A percentile compares a stretch with the other conserved stretches of the same genome.
phyloP scores from a whole-genome alignment of 2,888 invertebrate genomes.

The Unio delphinus region DNA sequence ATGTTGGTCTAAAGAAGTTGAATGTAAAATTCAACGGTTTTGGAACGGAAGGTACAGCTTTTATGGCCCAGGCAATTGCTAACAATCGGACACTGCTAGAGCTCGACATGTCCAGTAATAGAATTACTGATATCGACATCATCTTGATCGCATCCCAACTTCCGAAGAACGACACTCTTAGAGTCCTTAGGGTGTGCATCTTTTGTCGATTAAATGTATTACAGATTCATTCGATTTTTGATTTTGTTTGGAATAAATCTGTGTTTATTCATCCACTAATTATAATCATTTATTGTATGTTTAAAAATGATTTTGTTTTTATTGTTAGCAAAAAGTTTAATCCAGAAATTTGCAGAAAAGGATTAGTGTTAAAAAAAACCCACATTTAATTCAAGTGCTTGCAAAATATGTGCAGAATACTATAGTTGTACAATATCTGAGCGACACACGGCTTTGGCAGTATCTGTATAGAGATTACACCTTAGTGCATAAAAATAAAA shows the following conservation, averaged over 20 bases:
- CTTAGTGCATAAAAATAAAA: too few species aligned
- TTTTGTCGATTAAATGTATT: not conserved
- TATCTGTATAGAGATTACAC: too few species aligned
- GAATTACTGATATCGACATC: constrained; percentile 50
- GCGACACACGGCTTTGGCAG: too few species aligned
- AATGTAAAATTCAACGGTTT: constrained; percentile 59
- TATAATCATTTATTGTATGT: too few species aligned
- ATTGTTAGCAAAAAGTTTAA: too few species aligned
- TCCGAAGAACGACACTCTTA: constrained; percentile 41
- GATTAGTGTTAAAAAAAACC: too few species aligned
- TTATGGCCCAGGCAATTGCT: constrained; percentile 43
- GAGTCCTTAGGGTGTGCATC: constrained; percentile 35
- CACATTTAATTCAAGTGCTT: too few species aligned
- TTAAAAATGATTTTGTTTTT: too few species aligned
- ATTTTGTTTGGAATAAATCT: not conserved
- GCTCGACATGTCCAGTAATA: constrained; percentile 58
- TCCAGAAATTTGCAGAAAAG: too few species aligned
- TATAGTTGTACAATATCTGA: too few species aligned
- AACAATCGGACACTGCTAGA: constrained; percentile 48
- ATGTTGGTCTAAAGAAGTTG: constrained; percentile 50
- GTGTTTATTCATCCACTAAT: not conserved
- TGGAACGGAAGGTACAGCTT: constrained; percentile 46
- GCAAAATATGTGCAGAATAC: too few species aligned
- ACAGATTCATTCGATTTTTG: not conserved
- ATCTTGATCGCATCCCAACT: constrained; percentile 39